A percentile compares a stretch with the other conserved stretches of the same genome.
Evolutionary conservation across 2,113 vertebrate genomes (phyloP).

Genomic region (Labeo catla): DNA sequence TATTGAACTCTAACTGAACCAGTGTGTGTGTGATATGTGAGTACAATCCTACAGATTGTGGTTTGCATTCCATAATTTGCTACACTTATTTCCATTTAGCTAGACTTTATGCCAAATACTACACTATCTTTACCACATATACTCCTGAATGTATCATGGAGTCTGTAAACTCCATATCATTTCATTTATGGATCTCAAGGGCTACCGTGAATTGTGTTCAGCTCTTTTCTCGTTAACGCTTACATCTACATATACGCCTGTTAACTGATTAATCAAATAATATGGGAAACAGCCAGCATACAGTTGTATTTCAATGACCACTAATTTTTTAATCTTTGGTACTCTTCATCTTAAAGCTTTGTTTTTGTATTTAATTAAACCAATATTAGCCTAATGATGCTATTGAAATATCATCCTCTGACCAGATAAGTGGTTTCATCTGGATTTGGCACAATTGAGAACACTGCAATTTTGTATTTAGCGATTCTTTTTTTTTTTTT

Average conservation of each 20-base stretch:
- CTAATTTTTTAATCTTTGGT: constrained; percentile 28
- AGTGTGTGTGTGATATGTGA: background rate
- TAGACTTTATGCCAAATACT: background rate
- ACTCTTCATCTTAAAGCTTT: background rate
- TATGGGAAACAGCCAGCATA: background rate
- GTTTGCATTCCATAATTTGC: background rate
- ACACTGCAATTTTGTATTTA: constrained; percentile 11
- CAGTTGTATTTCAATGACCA: constrained; percentile 21
- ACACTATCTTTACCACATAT: background rate
- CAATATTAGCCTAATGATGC: background rate
- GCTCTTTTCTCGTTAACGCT: background rate
- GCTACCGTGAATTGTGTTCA: background rate
- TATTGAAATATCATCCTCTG: background rate
- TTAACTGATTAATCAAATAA: background rate
- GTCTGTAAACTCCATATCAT: background rate
- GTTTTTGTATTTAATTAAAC: constrained; percentile 6
- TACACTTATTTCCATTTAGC: background rate
- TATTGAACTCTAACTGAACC: constrained; percentile 1
- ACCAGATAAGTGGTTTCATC: background rate
- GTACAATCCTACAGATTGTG: background rate
- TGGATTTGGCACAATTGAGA: background rate
- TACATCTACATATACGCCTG: background rate
- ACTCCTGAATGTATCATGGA: background rate
- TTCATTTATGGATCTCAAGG: background rate
- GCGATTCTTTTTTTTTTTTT: background rate